Conservation (phyloP, 2,113 vertebrate genomes). For the Hippocampus barbouri region DNA sequence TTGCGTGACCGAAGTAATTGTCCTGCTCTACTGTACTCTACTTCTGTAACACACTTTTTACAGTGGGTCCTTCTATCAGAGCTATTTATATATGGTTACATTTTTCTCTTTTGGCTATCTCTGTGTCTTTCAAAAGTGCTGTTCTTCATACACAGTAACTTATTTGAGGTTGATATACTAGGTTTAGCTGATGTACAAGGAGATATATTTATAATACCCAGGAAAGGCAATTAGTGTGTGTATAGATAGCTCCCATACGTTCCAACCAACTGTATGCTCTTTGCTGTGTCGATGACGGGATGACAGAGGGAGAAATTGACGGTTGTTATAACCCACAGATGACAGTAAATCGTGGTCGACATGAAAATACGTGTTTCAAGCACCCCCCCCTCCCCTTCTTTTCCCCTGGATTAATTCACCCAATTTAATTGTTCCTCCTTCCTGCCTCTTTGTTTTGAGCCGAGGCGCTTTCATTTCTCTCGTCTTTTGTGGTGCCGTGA, state of each 20-base stretch:
- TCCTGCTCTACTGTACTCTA: conserved; percentile 51
- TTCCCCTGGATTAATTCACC: conserved; percentile 46
- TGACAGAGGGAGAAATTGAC: conserved; percentile 59
- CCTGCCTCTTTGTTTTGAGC: conserved; percentile 38
- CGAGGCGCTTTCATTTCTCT: conserved; percentile 62
- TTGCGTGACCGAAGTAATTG: conserved; percentile 61
- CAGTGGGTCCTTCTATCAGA: conserved; percentile 56
- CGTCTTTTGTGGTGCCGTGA: conserved; percentile 68
- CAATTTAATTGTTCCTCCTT: conserved; percentile 54
- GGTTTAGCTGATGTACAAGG: conserved; percentile 66
- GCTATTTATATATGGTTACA: conserved; percentile 61
- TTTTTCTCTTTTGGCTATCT: conserved; percentile 66
- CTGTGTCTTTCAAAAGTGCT: conserved; percentile 64
- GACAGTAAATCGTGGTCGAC: conserved; percentile 62
- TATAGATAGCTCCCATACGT: conserved; percentile 68
- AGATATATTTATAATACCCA: conserved; percentile 63
- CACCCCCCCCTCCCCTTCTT: conserved; percentile 30
- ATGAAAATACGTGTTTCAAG: conserved; percentile 60
- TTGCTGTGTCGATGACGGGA: conserved; percentile 64
- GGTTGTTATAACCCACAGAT: conserved; percentile 62
- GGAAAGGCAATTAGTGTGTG: conserved; percentile 69
- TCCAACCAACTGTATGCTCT: conserved; percentile 62
- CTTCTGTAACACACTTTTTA: conserved; percentile 51
- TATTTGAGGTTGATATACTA: conserved; percentile 69
- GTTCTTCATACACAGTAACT: conserved; percentile 67